Base-by-base conservation (phyloP, 1,140 invertebrate genomes). In the Cotesia chilonis region DNA sequence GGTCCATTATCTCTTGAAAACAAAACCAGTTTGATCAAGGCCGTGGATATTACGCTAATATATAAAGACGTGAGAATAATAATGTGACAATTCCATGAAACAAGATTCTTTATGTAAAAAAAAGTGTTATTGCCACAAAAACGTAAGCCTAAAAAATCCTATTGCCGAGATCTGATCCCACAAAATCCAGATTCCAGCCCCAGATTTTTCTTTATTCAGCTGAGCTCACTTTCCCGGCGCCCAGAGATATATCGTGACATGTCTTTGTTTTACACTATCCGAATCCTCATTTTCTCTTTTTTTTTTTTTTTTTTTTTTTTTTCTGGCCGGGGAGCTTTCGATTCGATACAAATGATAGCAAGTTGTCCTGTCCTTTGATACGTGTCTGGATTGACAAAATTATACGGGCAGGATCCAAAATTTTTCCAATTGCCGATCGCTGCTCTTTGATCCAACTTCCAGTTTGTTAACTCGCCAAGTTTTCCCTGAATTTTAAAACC, bases 181-280 rank as follows among this genome's bases (percentile, higher is more conserved):
- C n/a, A 17, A 14, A 20, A 57, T 14, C 54, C 54, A 57, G 54
- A 57, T 57, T 57, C n/a, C 5, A 57, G 6, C 1, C 54, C 54
- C 17, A 55, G 54, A 17, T 55, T 55, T 55, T n/a, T 14, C 54
- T 55, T 55, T 5, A 55, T 55, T 55, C 17, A n/a, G 4, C 12
- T 5, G 12, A n/a, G 5, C 17, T 55, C 54, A n/a, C n/a, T 55
- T 14, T 6, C 54, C 5, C 4, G 54, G 54, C 10, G 54, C 54
- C 54, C n/a, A 4, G 54, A 55, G 54, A 55, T 55, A 17, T 55
- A 55, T 55, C 54, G 12, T 55, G 54, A 55, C 54, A 55, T 55
- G 17, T 55, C 54, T 28, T 28, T 28, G 28, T 28, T 28, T 3
- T 28, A 28, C 28, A n/a, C 54, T 17, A n/a, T 55, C 17, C 54